Base-by-base conservation (phyloP, 2,797 vertebrate genomes). In the Artibeus lituratus region DNA sequence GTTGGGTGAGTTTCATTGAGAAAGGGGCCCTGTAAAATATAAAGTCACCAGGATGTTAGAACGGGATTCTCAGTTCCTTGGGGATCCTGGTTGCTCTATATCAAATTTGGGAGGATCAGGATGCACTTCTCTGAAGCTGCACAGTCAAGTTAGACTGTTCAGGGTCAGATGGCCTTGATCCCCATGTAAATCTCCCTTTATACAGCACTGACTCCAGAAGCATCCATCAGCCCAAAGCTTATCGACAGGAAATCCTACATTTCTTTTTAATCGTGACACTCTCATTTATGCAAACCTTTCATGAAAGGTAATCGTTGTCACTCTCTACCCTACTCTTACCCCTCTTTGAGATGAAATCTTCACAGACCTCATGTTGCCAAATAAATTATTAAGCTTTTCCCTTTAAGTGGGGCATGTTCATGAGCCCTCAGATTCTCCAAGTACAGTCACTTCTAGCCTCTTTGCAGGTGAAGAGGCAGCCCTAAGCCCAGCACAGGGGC, bases 261-360 rank as follows among this genome's bases (percentile, higher is more conserved):
- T 73, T 90, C 53, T 74, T 42, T 92, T 94, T 49, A 53, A 69
- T 82, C 15, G 11, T 18, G 21, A 83, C n/a, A 10, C 14, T 77
- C 9, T 57, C 22, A 6, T 57, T 55, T 51, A 86, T 72, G 90
- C 74, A 91, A 59, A 93, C 35, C 65, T 77, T 76, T 88, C 26
- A 14, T 3, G 21, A 72, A 93, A 76, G 15, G 9, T 22, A 67
- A 90, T 74, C 59, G 26, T 47, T 81, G 72, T 65, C 80, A 81
- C 51, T 55, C 76, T 81, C n/a, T 47, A 51, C 32, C 26, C 49
- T 74, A 80, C 14, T 73, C 87, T 87, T 59, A 70, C 35, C 42
- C 49, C 67, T 57, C 84, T 51, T 72, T 78, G 62, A 82, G 72
- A 94, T 90, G 91, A 76, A 93, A 88, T 95, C 42, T 18, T 94